These are phyloP conservation scores for Sarcophaga subvicina DNA, from an alignment of 2,888 invertebrate species.

Conservation along the genomic window DNA sequence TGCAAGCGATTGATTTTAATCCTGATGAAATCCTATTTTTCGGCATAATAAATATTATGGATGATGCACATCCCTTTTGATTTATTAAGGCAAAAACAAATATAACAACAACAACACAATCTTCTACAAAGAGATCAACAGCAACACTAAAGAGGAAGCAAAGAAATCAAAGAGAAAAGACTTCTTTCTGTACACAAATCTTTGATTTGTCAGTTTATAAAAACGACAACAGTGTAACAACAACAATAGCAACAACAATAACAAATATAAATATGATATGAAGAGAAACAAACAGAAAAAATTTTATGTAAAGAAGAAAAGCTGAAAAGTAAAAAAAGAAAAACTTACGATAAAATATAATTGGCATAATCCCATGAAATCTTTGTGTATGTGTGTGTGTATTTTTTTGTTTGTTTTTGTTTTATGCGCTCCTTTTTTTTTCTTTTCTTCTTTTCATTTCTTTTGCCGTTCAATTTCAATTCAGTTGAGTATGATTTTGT, in stretches of 20 bases:
- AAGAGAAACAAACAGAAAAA: not conserved
- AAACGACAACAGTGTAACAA: conserved; percentile 9
- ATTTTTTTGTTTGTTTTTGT: conserved; percentile 25
- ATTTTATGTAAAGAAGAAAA: conserved; percentile 3
- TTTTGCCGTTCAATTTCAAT: not conserved
- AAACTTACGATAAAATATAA: conserved; percentile 71
- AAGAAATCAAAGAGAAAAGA: conserved; percentile 17
- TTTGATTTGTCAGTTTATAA: conserved; percentile 60
- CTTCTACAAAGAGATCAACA: not conserved
- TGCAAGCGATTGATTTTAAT: conserved; percentile 34
- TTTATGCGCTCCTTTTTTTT: not conserved
- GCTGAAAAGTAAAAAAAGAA: conserved; percentile 22
- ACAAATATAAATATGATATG: not conserved
- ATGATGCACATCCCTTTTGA: conserved; percentile 40
- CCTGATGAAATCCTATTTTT: conserved; percentile 52
- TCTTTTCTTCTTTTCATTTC: not conserved
- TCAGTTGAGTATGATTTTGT: not conserved
- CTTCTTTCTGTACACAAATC: conserved; percentile 32
- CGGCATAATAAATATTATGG: conserved; percentile 31
- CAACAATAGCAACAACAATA: conserved; percentile 21
- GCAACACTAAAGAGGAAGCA: conserved; percentile 14
- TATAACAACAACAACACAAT: conserved; percentile 2
- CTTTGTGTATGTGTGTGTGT: conserved; percentile 34
- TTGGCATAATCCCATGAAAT: conserved; percentile 76
- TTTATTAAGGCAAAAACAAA: conserved; percentile 43